A percentile compares a stretch with the other conserved stretches of the same genome.
Conservation (phyloP, 2,113 vertebrate species). For the Panurus biarmicus region DNA sequence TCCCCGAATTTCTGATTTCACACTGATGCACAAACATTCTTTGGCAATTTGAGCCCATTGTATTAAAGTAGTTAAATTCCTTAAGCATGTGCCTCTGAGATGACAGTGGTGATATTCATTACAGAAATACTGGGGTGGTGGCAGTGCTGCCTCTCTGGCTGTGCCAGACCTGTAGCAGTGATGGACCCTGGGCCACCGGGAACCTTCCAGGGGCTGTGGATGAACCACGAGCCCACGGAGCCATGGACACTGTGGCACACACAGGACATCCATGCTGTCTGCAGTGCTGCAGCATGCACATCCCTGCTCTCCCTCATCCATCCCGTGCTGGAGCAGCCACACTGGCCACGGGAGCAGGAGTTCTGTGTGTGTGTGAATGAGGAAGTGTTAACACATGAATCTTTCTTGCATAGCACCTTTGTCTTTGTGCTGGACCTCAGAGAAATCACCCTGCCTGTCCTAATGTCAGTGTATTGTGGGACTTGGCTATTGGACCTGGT, state of each 20-base stretch:
- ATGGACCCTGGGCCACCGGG: not conserved
- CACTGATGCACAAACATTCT: constrained; percentile 58
- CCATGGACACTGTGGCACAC: not conserved
- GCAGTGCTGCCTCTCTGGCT: not conserved
- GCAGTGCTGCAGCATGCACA: not conserved
- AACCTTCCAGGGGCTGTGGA: not conserved
- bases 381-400: not conserved
- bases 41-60: constrained; percentile 64
- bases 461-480: not conserved
- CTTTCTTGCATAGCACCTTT: not conserved
- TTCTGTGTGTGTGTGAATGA: not conserved
- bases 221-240: rapidly evolving
- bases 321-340: not conserved
- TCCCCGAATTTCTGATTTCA: constrained; percentile 62
- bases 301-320: not conserved
- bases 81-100: constrained; percentile 42
- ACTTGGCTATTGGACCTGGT: not conserved
- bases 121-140: not conserved
- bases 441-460: not conserved
- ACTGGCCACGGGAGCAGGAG: rapidly evolving
- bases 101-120: constrained; percentile 1
- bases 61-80: constrained; percentile 60
- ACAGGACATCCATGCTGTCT: not conserved
- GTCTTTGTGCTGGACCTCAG: not conserved
- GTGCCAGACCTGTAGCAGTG: not conserved